These are phyloP conservation scores for Phyllopteryx taeniolatus DNA, from an alignment of 2,113 vertebrate species.

Conservation along the genomic window DNA sequence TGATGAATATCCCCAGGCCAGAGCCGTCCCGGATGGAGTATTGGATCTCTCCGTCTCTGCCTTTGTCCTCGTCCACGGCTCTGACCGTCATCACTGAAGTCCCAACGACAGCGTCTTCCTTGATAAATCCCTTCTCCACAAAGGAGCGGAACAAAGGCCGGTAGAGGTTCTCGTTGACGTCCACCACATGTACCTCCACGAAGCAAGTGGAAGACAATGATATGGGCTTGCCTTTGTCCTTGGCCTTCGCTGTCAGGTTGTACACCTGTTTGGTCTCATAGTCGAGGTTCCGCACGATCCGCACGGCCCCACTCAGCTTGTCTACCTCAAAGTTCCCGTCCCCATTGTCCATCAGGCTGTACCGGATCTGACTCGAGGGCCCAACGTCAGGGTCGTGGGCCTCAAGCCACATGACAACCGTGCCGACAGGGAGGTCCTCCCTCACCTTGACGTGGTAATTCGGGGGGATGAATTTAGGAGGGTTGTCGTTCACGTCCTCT, in stretches of 20 bases:
- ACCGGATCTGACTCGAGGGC: conserved; percentile 89
- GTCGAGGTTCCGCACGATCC: conserved; percentile 86
- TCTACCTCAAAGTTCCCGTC: conserved; percentile 92
- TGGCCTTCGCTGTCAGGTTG: conserved; percentile 88
- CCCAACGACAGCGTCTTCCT: conserved; percentile 84
- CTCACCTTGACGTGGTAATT: conserved; percentile 89
- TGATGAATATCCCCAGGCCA: conserved; percentile 88
- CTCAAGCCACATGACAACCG: conserved; percentile 90
- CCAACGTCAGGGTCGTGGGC: conserved; percentile 89
- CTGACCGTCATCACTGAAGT: conserved; percentile 86
- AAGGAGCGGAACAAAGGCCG: conserved; percentile 84
- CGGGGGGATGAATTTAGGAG: conserved; percentile 87
- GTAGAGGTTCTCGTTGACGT: conserved; percentile 94
- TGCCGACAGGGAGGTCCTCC: conserved; percentile 92
- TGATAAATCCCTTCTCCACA: conserved; percentile 87
- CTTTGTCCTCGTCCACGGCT: conserved; percentile 88
- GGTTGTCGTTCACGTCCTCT: conserved; percentile 94
- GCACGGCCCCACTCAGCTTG: conserved; percentile 89
- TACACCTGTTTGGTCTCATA: conserved; percentile 91
- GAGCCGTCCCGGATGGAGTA: conserved; percentile 96
- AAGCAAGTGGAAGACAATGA: conserved; percentile 90
- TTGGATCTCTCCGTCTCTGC: conserved; percentile 86
- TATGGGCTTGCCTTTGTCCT: conserved; percentile 90
- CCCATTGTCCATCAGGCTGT: conserved; percentile 85
- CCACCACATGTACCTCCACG: conserved; percentile 88